Evolutionary conservation across 2,888 invertebrate species (phyloP), one percentile per base, ranked within the genome.

Genomic region (Hermaeophaga mercurialis): DNA sequence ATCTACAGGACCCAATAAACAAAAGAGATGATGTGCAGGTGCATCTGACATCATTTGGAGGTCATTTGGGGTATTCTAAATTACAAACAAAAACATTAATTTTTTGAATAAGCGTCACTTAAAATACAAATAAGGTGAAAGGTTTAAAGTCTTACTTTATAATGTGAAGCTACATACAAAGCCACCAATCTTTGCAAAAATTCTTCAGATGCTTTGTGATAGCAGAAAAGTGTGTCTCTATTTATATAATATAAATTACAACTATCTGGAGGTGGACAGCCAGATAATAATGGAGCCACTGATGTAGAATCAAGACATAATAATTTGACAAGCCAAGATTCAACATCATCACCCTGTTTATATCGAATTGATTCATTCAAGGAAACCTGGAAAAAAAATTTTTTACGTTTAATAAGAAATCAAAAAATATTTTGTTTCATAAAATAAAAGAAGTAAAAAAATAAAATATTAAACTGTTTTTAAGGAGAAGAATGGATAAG

Each of bases 11-110:
- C 92, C 91, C 60, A 98, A 81, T 31, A 99, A 80, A 65, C 96
- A 96, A 80, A 98, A 99, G 53, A 99, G 78, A 75, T 96, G 94
- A 80, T 99, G 99, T 1, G 96, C 96, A 0, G 99, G 98, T 11
- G 99, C 98, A 79, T 99, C 99, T 9, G 97, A 95, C 80, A 99
- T 84, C 84, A 99, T 88, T 80, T 99, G 98, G 34, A 99, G 82
- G 81, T 99, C 99, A 79, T 99, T 97, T 0, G 99, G 99, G 54
- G 93, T 93, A 80, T 99, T 99, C 87, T 91, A 78, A n/a, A n/a
- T 50, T 71, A 71, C 59, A 56, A n/a, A n/a, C 15, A 45, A 54
- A 19, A 14, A 11, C 3, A 28, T 11, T 6, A 11, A 7, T 39
- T 38, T 26, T 17, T 39, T 1, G 1, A 18, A 11, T 39, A 1